These are phyloP conservation scores for Micromussa lordhowensis DNA, from an alignment of 92 coral and sea anemone genomes.

Conservation along the genomic window DNA sequence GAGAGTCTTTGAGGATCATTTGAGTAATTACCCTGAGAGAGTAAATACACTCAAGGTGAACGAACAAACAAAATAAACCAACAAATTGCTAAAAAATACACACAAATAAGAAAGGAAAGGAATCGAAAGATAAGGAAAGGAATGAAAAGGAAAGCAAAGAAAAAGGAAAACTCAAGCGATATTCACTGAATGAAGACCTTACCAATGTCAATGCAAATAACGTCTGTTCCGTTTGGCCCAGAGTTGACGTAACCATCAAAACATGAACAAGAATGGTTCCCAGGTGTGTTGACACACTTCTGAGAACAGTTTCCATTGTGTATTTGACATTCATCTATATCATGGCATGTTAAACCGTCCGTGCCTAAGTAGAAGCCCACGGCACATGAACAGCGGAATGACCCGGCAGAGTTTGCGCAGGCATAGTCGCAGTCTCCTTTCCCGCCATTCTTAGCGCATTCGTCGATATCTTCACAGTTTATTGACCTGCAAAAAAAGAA, in stretches of 20 bases:
- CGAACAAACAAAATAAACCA: too few species aligned
- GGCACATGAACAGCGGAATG: conserved; percentile 94
- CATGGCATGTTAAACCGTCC: conserved; percentile 83
- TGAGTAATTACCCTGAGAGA: too few species aligned
- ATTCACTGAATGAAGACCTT: not conserved
- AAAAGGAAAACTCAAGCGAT: not conserved
- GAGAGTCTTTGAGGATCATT: not conserved
- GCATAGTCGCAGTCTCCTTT: conserved; percentile 94
- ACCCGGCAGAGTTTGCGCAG: conserved; percentile 87
- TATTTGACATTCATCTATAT: conserved; percentile 79
- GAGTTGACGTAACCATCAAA: conserved; percentile 80
- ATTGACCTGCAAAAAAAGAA: conserved; percentile 68
- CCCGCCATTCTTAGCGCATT: conserved; percentile 88
- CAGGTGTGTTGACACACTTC: conserved; percentile 81
- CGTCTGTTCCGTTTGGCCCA: conserved; percentile 84
- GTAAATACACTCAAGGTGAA: too few species aligned
- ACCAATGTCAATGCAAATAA: conserved; percentile 93
- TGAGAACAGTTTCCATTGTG: conserved; percentile 90
- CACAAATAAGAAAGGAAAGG: too few species aligned
- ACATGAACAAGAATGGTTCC: conserved; percentile 80
- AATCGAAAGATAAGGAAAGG: too few species aligned
- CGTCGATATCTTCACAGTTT: conserved; percentile 88
- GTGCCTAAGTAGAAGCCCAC: conserved; percentile 72
- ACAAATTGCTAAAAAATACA: too few species aligned
- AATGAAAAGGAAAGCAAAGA: too few species aligned